Evolutionary conservation across 2,113 vertebrate species (phyloP), one percentile per base, ranked within the genome.

Genomic region (Zosterops lateralis): DNA sequence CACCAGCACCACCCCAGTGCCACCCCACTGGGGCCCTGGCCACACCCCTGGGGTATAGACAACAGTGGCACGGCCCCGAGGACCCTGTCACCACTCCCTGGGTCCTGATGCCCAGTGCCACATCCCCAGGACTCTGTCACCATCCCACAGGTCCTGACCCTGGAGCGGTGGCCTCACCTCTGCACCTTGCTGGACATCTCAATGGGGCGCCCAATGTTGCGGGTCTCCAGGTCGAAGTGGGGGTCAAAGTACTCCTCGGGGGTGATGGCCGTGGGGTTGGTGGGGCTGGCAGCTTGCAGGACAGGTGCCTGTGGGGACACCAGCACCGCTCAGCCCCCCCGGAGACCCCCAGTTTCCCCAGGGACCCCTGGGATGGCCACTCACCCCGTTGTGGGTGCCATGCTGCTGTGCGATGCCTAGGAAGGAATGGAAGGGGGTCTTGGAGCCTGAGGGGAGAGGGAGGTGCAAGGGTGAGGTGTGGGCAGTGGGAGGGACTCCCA

Each of bases 101-200:
- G 29, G 29, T 57, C 31, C 51, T 48, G 50, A 16, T 16, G 36
- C 17, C 16, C 24, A 10, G 28, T 42, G 54, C 20, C 40, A 61
- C n/a, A 60, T 36, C 7, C 38, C 28, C 3, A 10, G 24, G 13
- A 4, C 34, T 2, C 15, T 10, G 48, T 31, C 53, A 22, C 75
- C 51, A 17, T 1, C 58, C 56, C 10, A 1, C 0, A 10, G 29
- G 24, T 47, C 28, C 40, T 4, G 15, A 25, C 15, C 19, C 28
- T 0, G 6, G 48, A 21, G 44, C 0, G 8, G 45, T 17, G 90
- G 57, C 62, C 48, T 98, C 97, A 99, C 99, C 99, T 99, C 97
- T 99, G 99, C 58, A 99, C 99, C 98, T 99, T 99, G 93, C 98
- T 99, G 96, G 99, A 99, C 97, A 99, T 98, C 96, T 99, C 99